Base-by-base conservation (phyloP, 2,888 invertebrate species). In the Rhamnusium bicolor region DNA sequence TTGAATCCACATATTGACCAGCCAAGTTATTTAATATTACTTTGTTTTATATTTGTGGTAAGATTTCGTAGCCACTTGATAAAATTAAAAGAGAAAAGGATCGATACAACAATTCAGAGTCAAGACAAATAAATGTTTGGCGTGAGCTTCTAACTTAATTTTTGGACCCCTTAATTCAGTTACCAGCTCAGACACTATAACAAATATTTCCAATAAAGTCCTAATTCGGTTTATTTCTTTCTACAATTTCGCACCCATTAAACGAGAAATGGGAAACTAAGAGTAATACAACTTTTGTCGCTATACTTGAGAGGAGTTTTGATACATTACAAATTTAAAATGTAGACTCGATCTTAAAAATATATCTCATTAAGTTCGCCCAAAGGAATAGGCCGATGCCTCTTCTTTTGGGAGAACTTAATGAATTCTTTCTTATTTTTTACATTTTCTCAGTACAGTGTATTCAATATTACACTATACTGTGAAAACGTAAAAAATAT, bases 181-280 rank as follows among this genome's bases (percentile, higher is more conserved):
- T 82, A 82, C 54, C 69, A 62, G 65, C 69, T 61, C 79, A 75
- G 76, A 76, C 75, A 76, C 83, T 79, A 83, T 84, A 83, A 83
- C 84, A 84, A 84, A 83, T 84, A 84, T 81, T 82, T 83, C 80
- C 80, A 80, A 81, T 84, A 83, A 83, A 74, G 78, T 72, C 69
- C 75, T 83, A 81, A 83, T 74, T 69, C 73, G 75, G 77, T 84
- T 83, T 80, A 60, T 10, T 65, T 49, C 62, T 47, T 63, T 68
- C 49, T 54, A 49, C 67, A 62, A 72, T 72, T 72, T 72, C 68
- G 32, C 56, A 56, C 72, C 24, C 51, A 32, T 53, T 69, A 54
- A 56, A 53, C 56, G 14, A 54, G 63, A 18, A 70, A 32, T 10
- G 32, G 12, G 12, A 40, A 4, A 12, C 8, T 3, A 12, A 40